A percentile compares a stretch with the other conserved stretches of the same genome.
Conservation (phyloP, 2,888 invertebrate genomes). For the Petrolisthes manimaculis region DNA sequence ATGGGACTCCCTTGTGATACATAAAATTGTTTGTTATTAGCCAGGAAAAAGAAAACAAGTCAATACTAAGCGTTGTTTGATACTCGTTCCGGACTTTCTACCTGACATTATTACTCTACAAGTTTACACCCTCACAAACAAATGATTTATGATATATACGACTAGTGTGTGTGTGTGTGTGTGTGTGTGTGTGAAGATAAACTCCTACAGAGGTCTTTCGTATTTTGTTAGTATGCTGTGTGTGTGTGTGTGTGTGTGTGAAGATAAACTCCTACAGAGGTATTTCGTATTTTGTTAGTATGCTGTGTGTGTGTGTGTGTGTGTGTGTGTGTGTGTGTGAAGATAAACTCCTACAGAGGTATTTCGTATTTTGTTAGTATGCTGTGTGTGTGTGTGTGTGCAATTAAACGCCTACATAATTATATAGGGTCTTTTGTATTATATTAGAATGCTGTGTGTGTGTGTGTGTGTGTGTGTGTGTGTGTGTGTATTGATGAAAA, state of each 20-base stretch:
- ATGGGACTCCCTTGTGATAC: too few species aligned
- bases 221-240: neutral
- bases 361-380: neutral
- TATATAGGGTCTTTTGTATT: neutral
- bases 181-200: too few species aligned
- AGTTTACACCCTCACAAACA: too few species aligned
- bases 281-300: neutral
- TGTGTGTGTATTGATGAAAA: neutral
- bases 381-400: neutral
- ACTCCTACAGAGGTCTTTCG: neutral
- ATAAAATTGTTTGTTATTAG: too few species aligned
- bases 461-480: slow-evolving; percentile 22
- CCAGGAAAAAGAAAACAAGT: too few species aligned
- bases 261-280: neutral
- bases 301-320: neutral
- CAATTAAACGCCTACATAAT: neutral
- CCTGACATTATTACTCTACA: too few species aligned
- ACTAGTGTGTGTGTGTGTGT: too few species aligned
- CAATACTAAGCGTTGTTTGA: too few species aligned
- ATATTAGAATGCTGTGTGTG: neutral
- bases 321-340: too few species aligned
- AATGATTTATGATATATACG: too few species aligned
- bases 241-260: neutral
- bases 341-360: neutral
- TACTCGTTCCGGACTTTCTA: too few species aligned